Conservation (phyloP, 2,888 invertebrate genomes). For the Gymnosoma rotundatum region DNA sequence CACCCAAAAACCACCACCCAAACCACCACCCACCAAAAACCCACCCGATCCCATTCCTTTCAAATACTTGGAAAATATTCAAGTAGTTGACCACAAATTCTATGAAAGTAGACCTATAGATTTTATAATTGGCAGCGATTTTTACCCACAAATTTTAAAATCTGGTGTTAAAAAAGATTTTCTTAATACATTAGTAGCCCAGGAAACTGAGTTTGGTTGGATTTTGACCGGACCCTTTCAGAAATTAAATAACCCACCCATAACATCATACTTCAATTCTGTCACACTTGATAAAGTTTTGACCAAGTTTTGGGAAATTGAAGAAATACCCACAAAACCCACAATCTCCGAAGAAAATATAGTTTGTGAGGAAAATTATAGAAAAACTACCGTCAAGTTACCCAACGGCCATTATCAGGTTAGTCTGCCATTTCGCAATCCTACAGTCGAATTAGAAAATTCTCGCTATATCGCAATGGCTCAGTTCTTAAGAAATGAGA, state of each 20-base stretch:
- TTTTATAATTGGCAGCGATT: constrained; percentile 18
- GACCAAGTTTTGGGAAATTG: not conserved
- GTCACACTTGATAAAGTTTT: not conserved
- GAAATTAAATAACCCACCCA: not conserved
- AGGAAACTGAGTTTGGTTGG: constrained; percentile 6
- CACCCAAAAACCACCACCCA: too few species aligned
- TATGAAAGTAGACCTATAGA: constrained; percentile 16
- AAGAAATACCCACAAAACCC: not conserved
- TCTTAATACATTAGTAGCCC: not conserved
- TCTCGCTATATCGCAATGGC: constrained; percentile 26
- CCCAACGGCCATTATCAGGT: constrained; percentile 12
- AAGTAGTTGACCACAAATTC: constrained; percentile 8
- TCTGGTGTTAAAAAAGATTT: not conserved
- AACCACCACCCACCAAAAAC: too few species aligned
- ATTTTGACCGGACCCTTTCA: not conserved
- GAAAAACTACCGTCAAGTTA: not conserved
- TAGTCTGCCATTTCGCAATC: not conserved
- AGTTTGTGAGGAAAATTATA: not conserved
- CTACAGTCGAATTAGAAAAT: constrained; percentile 2
- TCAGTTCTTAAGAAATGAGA: constrained; percentile 10
- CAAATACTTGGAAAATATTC: not conserved
- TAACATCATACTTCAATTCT: not conserved
- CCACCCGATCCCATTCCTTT: not conserved
- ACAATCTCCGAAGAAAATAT: not conserved
- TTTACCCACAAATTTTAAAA: constrained; percentile 9